Percentiles rank a stretch among this genome's conserved stretches.
phyloP scores from a whole-genome alignment of 2,888 invertebrate genomes.

The Sesia apiformis region DNA sequence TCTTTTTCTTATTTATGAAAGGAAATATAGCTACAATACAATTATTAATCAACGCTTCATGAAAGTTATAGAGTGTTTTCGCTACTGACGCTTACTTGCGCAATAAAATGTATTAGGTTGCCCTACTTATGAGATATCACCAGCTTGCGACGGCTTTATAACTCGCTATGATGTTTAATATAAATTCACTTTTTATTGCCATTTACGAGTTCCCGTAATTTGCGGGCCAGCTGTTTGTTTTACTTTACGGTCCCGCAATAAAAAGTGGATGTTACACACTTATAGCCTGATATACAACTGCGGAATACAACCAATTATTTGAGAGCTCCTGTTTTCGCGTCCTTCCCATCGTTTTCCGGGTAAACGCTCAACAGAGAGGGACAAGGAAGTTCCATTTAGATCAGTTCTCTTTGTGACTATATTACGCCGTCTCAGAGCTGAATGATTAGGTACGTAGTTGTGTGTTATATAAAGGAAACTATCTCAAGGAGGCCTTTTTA shows the following conservation, averaged over 20 bases:
- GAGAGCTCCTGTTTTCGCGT: slow-evolving; percentile 11
- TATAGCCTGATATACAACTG: slow-evolving; percentile 26
- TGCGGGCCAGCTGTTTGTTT: slow-evolving; percentile 35
- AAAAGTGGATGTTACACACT: slow-evolving; percentile 34
- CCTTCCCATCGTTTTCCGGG: slow-evolving; percentile 1
- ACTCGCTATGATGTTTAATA: slow-evolving; percentile 4
- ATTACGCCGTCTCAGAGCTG: slow-evolving; percentile 12
- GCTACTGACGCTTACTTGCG: no score
- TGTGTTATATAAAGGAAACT: slow-evolving; percentile 13
- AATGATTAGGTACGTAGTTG: slow-evolving; percentile 30
- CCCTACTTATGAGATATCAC: no score
- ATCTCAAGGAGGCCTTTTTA: slow-evolving; percentile 6
- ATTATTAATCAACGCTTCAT: no score
- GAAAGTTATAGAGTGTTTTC: no score
- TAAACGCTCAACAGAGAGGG: background rate
- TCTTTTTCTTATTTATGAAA: no score
- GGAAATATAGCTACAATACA: no score
- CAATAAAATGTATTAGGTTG: no score
- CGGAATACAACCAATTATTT: slow-evolving; percentile 15
- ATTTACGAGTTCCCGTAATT: slow-evolving; percentile 31
- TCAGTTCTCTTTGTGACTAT: slow-evolving; percentile 15
- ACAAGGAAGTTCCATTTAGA: slow-evolving; percentile 10
- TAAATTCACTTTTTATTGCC: slow-evolving; percentile 21
- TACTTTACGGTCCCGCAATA: slow-evolving; percentile 38
- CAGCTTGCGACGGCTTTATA: no score